phyloP scores from a whole-genome alignment of 2,888 invertebrate species.

The Lycia hirtaria region DNA sequence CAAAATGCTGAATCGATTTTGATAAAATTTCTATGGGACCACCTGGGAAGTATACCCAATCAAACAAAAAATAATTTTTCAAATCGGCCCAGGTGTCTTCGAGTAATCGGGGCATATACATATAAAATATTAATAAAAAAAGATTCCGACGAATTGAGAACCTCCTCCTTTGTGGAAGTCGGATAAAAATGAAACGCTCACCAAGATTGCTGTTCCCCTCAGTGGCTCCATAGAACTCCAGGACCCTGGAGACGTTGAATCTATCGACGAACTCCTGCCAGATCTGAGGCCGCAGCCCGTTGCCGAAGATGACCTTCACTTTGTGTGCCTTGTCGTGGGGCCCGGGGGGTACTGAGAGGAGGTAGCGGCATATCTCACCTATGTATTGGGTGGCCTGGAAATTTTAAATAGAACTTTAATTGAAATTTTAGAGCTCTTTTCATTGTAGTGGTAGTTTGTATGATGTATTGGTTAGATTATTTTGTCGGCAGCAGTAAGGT shows the following conservation, averaged over 20 bases:
- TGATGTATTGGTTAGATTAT: no score
- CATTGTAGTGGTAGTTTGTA: no score
- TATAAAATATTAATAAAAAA: no score
- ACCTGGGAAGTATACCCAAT: no score
- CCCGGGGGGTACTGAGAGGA: conserved; percentile 89
- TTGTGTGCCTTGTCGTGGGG: conserved; percentile 87
- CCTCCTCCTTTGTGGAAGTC: not conserved
- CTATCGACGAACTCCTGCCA: conserved; percentile 94
- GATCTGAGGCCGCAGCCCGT: conserved; percentile 96
- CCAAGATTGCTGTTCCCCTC: conserved; percentile 98
- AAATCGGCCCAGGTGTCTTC: no score
- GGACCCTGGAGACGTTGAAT: conserved; percentile 89
- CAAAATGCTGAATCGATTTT: no score
- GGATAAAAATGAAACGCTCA: conserved; percentile 56
- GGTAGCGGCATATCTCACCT: conserved; percentile 94
- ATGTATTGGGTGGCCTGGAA: conserved; percentile 93
- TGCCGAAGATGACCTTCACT: conserved; percentile 94
- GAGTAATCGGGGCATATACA: no score
- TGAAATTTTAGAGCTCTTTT: not conserved
- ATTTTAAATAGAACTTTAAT: not conserved
- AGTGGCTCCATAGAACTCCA: conserved; percentile 98
- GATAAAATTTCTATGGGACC: no score
- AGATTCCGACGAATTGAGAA: no score
- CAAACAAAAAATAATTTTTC: no score
- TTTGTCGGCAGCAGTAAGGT: no score